These are phyloP conservation scores for Zoanthus solanderi DNA, from an alignment of 92 coral and sea anemone genomes.

Conservation along the genomic window DNA sequence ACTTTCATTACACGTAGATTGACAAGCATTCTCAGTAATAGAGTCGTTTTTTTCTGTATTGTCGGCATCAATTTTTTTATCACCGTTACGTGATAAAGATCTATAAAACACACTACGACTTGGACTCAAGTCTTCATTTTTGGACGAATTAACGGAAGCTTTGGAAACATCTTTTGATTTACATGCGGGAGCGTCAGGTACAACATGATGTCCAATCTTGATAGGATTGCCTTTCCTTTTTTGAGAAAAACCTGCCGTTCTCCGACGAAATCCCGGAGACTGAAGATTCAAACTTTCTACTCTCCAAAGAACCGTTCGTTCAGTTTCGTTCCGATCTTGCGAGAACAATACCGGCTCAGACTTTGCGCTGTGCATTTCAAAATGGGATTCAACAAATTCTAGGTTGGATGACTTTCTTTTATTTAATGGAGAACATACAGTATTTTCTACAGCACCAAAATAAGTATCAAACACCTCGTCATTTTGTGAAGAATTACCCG, in stretches of 20 bases:
- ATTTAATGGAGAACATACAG: neutral
- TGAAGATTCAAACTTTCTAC: slow-evolving; percentile 17
- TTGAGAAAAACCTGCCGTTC: slow-evolving; percentile 30
- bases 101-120: slow-evolving; percentile 32
- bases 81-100: neutral
- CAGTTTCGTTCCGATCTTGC: neutral
- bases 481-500: slow-evolving; percentile 27
- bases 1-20: neutral
- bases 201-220: neutral
- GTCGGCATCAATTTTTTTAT: neutral
- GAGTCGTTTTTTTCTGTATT: slow-evolving; percentile 3
- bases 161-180: neutral
- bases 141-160: neutral
- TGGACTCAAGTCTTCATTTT: neutral
- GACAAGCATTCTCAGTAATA: neutral
- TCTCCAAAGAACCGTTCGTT: slow-evolving; percentile 3
- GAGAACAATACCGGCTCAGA: slow-evolving; percentile 13
- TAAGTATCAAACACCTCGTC: slow-evolving; percentile 23
- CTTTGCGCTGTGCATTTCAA: neutral
- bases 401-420: neutral
- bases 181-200: neutral
- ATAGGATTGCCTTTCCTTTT: neutral
- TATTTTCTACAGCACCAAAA: slow-evolving; percentile 32
- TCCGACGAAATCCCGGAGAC: neutral
- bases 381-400: slow-evolving; percentile 1